A percentile compares a stretch with the other conserved stretches of the same genome.
Conservation (phyloP, 2,113 vertebrate species). For the Oceanites oceanicus region DNA sequence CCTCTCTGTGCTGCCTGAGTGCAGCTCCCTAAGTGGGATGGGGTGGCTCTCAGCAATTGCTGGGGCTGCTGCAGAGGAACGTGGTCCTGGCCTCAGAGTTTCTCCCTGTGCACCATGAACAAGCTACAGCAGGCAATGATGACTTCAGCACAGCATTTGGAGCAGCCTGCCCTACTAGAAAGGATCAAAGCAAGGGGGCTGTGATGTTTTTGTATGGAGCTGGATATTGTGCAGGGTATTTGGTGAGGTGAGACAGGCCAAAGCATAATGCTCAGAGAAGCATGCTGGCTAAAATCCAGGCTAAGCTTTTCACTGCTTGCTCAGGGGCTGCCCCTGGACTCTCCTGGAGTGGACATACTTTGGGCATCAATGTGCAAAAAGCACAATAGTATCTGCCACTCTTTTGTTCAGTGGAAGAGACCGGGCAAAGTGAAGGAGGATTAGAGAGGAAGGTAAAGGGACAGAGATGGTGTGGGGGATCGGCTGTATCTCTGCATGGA, state of each 20-base stretch:
- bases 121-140: not conserved
- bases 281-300: not conserved
- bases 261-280: not conserved
- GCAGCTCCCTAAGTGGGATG: not conserved
- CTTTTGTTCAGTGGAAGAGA: not conserved
- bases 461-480: not conserved
- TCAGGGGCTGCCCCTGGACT: not conserved
- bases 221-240: not conserved
- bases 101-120: not conserved
- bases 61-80: not conserved
- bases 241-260: not conserved
- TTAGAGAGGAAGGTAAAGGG: not conserved
- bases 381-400: not conserved
- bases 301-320: not conserved
- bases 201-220: not conserved
- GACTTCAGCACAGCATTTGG: not conserved
- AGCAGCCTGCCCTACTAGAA: not conserved
- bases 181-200: not conserved
- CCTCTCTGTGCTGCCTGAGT: not conserved
- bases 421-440: not conserved
- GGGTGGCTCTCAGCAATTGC: not conserved
- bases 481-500: not conserved
- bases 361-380: not conserved
- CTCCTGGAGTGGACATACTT: not conserved
- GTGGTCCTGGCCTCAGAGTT: not conserved